Percentiles rank a stretch among this genome's conserved stretches.
Evolutionary conservation across 2,888 invertebrate species (phyloP).

Genomic region (Acleris cristana): DNA sequence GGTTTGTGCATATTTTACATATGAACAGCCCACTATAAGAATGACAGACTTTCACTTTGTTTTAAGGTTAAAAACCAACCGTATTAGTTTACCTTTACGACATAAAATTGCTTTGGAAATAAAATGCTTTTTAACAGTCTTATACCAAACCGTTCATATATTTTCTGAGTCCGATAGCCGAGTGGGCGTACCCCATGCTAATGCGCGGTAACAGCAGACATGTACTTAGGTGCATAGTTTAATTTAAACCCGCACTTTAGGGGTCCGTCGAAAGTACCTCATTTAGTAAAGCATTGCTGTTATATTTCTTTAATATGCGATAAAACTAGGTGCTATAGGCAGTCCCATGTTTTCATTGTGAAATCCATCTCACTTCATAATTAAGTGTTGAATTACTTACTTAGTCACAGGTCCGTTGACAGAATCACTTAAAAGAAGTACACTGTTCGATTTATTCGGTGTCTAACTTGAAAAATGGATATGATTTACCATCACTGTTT

Average conservation of each 20-base stretch:
- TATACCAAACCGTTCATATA: neutral
- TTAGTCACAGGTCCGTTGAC: neutral
- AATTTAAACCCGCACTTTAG: conserved; percentile 28
- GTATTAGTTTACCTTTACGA: too few relatives aligned
- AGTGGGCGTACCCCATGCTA: conserved; percentile 72
- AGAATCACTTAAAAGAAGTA: neutral
- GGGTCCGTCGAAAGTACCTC: neutral
- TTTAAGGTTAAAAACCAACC: neutral
- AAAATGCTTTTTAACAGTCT: neutral
- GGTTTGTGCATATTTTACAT: conserved; percentile 80
- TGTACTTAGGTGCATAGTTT: conserved; percentile 50
- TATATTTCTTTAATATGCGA: neutral
- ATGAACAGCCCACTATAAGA: conserved; percentile 45
- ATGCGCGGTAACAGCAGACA: conserved; percentile 54
- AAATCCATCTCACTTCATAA: too few relatives aligned
- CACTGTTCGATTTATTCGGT: neutral
- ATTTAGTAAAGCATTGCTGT: neutral
- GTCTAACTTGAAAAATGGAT: conserved; percentile 13
- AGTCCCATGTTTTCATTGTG: too few relatives aligned
- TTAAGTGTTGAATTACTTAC: too few relatives aligned
- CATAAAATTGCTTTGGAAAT: neutral
- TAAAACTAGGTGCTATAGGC: neutral
- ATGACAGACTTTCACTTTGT: neutral
- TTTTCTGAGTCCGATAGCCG: conserved; percentile 72
- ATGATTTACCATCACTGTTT: conserved; percentile 17